These are phyloP conservation scores for Chaetoderma sp. DNA, from an alignment of 2,888 invertebrate genomes.

Conservation along the genomic window DNA sequence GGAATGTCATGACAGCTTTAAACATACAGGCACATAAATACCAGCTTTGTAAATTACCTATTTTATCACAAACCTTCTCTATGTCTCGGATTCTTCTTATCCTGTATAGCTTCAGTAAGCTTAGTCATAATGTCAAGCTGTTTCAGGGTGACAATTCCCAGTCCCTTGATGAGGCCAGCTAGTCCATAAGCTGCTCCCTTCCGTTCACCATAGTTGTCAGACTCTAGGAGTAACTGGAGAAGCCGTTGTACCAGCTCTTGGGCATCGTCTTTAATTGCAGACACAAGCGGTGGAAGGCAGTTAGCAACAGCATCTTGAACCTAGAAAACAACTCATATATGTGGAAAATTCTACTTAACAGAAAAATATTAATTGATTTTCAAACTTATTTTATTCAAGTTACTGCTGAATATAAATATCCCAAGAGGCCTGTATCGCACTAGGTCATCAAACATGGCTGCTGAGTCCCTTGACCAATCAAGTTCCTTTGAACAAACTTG, in stretches of 20 bases:
- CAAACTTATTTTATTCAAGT: too few species aligned
- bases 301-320: slow-evolving; percentile 98
- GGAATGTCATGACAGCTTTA: too few species aligned
- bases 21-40: too few species aligned
- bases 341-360: neutral
- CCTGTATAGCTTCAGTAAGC: slow-evolving; percentile 91
- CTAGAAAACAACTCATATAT: slow-evolving; percentile 65
- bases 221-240: slow-evolving; percentile 66
- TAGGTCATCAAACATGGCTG: too few species aligned
- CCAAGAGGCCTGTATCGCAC: too few species aligned
- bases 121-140: slow-evolving; percentile 96
- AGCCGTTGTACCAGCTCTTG: slow-evolving; percentile 88
- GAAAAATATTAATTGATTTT: too few species aligned
- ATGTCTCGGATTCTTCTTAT: slow-evolving; percentile 94
- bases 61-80: too few species aligned
- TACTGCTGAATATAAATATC: too few species aligned
- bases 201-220: slow-evolving; percentile 67
- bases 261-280: slow-evolving; percentile 91
- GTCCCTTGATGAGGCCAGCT: slow-evolving; percentile 94
- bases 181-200: slow-evolving; percentile 95
- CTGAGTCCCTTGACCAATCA: too few species aligned
- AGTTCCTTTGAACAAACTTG: too few species aligned
- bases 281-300: slow-evolving; percentile 93
- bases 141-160: slow-evolving; percentile 94
- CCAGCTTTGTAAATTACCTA: too few species aligned